A percentile compares a stretch with the other conserved stretches of the same genome.
Conservation (phyloP, 2,113 vertebrate species). For the Physeter macrocephalus region DNA sequence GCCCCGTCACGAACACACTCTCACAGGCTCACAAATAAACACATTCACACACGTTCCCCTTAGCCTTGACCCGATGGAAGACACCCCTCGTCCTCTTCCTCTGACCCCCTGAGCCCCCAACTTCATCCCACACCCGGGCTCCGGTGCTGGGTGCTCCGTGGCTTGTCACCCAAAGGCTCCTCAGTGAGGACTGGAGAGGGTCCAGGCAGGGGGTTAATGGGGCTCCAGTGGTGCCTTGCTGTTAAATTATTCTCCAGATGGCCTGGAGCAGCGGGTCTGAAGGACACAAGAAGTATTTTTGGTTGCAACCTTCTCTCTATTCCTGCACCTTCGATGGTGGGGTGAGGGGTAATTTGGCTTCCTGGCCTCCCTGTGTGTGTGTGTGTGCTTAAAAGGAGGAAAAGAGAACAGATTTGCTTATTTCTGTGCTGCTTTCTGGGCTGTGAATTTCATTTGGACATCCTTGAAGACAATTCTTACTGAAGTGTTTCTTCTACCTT, state of each 20-base stretch:
- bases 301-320: not conserved
- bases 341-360: fast-evolving
- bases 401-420: not conserved
- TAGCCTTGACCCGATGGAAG: not conserved
- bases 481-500: not conserved
- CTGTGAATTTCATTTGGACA: not conserved
- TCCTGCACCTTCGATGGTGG: not conserved
- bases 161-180: not conserved
- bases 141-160: not conserved
- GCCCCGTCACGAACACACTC: not conserved
- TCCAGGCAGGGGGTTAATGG: not conserved
- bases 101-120: not conserved
- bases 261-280: not conserved
- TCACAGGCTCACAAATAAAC: not conserved
- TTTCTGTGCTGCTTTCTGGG: not conserved
- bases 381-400: not conserved
- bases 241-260: not conserved
- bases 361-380: no score
- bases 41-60: not conserved
- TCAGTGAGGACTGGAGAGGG: not conserved
- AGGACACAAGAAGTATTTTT: not conserved
- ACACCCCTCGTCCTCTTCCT: not conserved
- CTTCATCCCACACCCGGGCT: not conserved
- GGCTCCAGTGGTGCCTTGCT: not conserved
- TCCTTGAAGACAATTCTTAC: not conserved